These are phyloP conservation scores for Hypomesus transpacificus DNA, from an alignment of 2,113 vertebrate species.

Conservation along the genomic window DNA sequence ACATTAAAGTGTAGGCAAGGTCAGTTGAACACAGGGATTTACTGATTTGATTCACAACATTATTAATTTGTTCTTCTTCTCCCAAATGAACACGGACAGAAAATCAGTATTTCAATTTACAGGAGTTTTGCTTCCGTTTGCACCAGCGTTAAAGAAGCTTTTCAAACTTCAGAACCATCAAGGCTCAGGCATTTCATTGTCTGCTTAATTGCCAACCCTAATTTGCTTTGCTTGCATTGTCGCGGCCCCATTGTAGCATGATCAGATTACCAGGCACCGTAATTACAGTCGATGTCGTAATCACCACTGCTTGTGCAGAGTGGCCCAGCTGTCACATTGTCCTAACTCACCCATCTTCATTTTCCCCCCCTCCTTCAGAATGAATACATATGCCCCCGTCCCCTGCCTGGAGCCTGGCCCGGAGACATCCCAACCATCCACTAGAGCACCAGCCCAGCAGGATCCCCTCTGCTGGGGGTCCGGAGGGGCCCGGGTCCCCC, in stretches of 20 bases:
- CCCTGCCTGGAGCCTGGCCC: slow-evolving; percentile 74
- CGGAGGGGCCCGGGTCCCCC: not conserved
- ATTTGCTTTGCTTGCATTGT: slow-evolving; percentile 51
- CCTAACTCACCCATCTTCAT: slow-evolving; percentile 25
- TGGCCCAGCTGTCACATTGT: slow-evolving; percentile 34
- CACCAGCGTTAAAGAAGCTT: slow-evolving; percentile 18
- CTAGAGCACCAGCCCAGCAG: slow-evolving; percentile 37
- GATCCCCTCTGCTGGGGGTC: too few relatives aligned
- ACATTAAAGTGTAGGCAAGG: slow-evolving; percentile 32
- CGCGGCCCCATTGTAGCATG: slow-evolving; percentile 47
- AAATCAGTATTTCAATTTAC: slow-evolving; percentile 13
- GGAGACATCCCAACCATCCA: slow-evolving; percentile 71
- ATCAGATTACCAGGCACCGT: slow-evolving; percentile 51
- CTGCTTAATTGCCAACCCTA: slow-evolving; percentile 58
- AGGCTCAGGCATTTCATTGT: slow-evolving; percentile 45
- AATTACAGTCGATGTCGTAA: slow-evolving; percentile 60
- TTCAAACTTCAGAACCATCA: slow-evolving; percentile 33
- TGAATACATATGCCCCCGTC: slow-evolving; percentile 74
- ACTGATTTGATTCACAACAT: slow-evolving; percentile 27
- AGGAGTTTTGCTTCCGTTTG: not conserved
- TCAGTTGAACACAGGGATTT: slow-evolving; percentile 17
- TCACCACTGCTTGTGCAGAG: slow-evolving; percentile 34
- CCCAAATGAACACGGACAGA: slow-evolving; percentile 11
- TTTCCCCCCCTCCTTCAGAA: slow-evolving; percentile 53
- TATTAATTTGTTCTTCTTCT: slow-evolving; percentile 42